A percentile compares a stretch with the other conserved stretches of the same genome.
Evolutionary conservation across 1,140 invertebrate species (phyloP).

Genomic region (Plectus sambesii): DNA sequence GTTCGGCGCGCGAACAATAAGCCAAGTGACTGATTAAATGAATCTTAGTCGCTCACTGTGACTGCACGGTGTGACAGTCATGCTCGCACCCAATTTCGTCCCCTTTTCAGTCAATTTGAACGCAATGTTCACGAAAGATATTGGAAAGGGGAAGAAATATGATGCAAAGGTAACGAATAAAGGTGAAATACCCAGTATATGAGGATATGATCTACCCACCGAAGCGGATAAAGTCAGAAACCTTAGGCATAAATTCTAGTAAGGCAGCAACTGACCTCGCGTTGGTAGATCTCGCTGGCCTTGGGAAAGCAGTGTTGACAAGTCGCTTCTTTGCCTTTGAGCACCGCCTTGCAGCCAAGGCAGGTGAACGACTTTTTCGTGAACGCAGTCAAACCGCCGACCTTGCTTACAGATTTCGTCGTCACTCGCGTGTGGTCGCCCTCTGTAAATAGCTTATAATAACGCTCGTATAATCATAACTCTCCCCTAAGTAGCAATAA

Average conservation of each 20-base stretch:
- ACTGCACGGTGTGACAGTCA: too few relatives aligned
- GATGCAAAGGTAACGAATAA: too few relatives aligned
- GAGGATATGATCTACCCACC: slow-evolving; percentile 75
- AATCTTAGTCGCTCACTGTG: too few relatives aligned
- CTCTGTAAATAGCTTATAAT: slow-evolving; percentile 41
- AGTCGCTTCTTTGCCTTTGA: slow-evolving; percentile 59
- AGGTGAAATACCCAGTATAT: too few relatives aligned
- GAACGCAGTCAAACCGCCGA: slow-evolving; percentile 75
- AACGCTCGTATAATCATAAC: slow-evolving; percentile 8
- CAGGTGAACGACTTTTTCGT: slow-evolving; percentile 82
- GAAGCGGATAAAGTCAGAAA: slow-evolving; percentile 16
- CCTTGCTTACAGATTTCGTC: slow-evolving; percentile 82
- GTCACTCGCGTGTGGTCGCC: slow-evolving; percentile 92
- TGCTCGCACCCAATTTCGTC: too few relatives aligned
- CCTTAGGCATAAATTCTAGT: background rate
- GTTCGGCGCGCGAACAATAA: too few relatives aligned
- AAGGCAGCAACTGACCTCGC: slow-evolving; percentile 53
- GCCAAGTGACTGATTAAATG: too few relatives aligned
- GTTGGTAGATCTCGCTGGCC: slow-evolving; percentile 72
- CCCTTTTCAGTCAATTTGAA: too few relatives aligned
- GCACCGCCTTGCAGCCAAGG: slow-evolving; percentile 79
- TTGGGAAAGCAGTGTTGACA: slow-evolving; percentile 71
- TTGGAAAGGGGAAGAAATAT: too few relatives aligned
- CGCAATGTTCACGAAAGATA: too few relatives aligned
- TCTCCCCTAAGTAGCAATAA: background rate